phyloP scores from a whole-genome alignment of 1,140 invertebrate genomes.

The Aleiodes sp. region DNA sequence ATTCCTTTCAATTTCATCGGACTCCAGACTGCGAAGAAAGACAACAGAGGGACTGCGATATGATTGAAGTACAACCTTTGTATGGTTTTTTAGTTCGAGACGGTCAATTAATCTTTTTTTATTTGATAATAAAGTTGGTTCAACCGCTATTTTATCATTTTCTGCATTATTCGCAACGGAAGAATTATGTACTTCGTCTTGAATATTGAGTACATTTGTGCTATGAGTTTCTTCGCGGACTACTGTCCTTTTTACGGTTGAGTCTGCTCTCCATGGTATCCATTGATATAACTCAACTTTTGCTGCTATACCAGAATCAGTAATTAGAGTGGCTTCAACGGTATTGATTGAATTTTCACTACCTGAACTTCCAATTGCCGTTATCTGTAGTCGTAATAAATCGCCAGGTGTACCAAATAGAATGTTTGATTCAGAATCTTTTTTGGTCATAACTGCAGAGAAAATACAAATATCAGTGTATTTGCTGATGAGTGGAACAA shows the following conservation, averaged over 20 bases:
- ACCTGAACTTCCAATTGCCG: background rate
- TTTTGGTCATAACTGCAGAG: background rate
- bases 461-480: background rate
- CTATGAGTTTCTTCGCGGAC: no score
- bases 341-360: background rate
- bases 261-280: background rate
- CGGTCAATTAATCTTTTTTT: background rate
- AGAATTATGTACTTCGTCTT: no score
- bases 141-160: background rate
- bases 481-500: background rate
- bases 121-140: background rate
- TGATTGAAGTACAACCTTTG: constrained; percentile 44
- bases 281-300: background rate
- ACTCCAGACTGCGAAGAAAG: constrained; percentile 45
- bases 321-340: background rate
- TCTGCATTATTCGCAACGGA: constrained; percentile 7
- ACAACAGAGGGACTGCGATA: constrained; percentile 41
- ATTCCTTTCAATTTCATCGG: constrained; percentile 40
- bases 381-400: background rate
- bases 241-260: no score
- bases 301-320: background rate
- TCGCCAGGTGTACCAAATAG: no score
- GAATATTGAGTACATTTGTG: no score
- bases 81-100: constrained; percentile 16
- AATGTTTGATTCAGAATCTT: background rate